These are phyloP conservation scores for Enchytraeus crypticus DNA, from an alignment of 2,888 invertebrate genomes.

Conservation along the genomic window DNA sequence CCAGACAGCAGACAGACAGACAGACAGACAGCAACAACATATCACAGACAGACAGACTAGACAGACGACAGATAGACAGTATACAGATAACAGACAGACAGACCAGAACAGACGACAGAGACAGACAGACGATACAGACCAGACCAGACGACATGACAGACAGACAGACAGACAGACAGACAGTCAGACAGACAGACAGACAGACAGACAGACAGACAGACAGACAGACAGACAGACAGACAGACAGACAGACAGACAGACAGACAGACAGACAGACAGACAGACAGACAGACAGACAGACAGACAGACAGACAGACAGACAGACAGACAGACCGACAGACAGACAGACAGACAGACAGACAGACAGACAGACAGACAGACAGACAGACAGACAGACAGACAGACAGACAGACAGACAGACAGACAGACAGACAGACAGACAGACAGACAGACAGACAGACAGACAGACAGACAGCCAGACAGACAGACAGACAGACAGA, in stretches of 20 bases:
- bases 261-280: slow-evolving; percentile 11
- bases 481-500: slow-evolving; percentile 19
- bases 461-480: slow-evolving; percentile 3
- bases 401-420: slow-evolving; percentile 6
- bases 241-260: slow-evolving; percentile 11
- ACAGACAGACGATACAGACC: too few relatives aligned
- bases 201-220: slow-evolving; percentile 5
- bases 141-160: neutral
- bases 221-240: slow-evolving; percentile 10
- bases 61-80: neutral
- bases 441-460: slow-evolving; percentile 1
- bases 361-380: slow-evolving; percentile 8
- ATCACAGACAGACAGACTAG: slow-evolving; percentile 7
- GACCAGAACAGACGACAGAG: neutral
- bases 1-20: slow-evolving; percentile 1
- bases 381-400: slow-evolving; percentile 9
- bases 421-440: slow-evolving; percentile 3
- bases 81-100: slow-evolving; percentile 3
- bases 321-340: too few relatives aligned
- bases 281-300: slow-evolving; percentile 9
- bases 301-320: slow-evolving; percentile 8
- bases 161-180: slow-evolving; percentile 4
- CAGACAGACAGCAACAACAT: slow-evolving; percentile 6
- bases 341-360: slow-evolving; percentile 5
- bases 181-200: slow-evolving; percentile 1